phyloP scores from a whole-genome alignment of 2,888 invertebrate genomes.

The Thalpophila matura region DNA sequence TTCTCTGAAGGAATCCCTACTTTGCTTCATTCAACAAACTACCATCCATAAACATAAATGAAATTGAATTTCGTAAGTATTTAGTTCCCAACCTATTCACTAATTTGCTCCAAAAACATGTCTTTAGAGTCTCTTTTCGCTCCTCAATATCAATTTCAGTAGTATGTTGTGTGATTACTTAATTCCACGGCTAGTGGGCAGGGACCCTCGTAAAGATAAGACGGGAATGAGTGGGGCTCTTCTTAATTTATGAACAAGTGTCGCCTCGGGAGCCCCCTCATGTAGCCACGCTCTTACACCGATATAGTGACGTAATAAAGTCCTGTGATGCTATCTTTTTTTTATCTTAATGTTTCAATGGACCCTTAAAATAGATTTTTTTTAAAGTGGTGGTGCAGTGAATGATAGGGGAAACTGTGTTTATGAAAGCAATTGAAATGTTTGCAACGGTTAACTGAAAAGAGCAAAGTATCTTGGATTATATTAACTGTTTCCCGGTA shows the following conservation, averaged over 20 bases:
- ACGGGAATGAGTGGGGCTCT: conserved; percentile 79
- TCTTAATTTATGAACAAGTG: conserved; percentile 85
- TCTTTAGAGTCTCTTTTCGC: conserved; percentile 48
- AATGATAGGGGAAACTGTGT: background rate
- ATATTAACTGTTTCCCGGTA: too few species aligned
- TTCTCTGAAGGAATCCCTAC: too few species aligned
- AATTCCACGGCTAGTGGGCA: conserved; percentile 84
- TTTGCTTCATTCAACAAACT: too few species aligned
- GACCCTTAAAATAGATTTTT: conserved; percentile 46
- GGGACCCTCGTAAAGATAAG: conserved; percentile 87
- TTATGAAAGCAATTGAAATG: background rate
- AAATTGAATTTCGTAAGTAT: conserved; percentile 11
- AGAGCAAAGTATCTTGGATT: background rate
- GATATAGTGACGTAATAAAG: conserved; percentile 72
- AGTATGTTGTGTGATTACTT: conserved; percentile 84
- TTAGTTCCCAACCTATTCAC: too few species aligned
- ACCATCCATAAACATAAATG: background rate
- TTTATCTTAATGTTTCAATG: conserved; percentile 58
- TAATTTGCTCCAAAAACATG: conserved; percentile 7
- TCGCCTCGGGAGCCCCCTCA: conserved; percentile 67
- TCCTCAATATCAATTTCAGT: conserved; percentile 70
- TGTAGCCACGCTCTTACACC: conserved; percentile 67
- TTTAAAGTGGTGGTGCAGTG: conserved; percentile 38
- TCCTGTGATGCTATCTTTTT: conserved; percentile 71
- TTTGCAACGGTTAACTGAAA: background rate